Base-by-base conservation (phyloP, 2,888 invertebrate species). In the Meghimatium bilineatum region DNA sequence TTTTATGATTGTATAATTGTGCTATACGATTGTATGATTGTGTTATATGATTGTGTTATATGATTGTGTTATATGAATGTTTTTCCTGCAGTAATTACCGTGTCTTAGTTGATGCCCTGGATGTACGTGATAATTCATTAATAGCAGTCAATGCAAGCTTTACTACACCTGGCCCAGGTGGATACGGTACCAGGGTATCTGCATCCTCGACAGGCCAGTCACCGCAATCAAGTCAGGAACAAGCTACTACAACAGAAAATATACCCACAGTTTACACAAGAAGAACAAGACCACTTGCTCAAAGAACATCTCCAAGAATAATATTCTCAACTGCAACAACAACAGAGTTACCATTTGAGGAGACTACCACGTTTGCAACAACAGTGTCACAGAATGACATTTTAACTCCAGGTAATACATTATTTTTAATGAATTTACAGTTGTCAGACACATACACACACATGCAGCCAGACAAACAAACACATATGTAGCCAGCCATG, bases 131-230 rank as follows among this genome's bases (percentile, higher is more conserved):
- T 0, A 1, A 2, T 1, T 0, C 44, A 0, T 5, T 74, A 2
- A 38, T 81, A 29, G 0, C 38, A 1, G 29, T 74, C 14, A 10
- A n/a, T 17, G 72, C 74, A n/a, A 81, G 26, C 56, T 81, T 74
- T 29, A 5, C 6, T 5, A 81, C 81, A 23, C 32, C 72, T 2
- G 36, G 44, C 10, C 10, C 10, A 12, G 80, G 80, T 0, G n/a
- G 38, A 23, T 60, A 74, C 34, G 74, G 74, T 12, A 29, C 38
- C 17, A 74, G 74, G 44, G 81, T 81, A 6, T 79, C 49, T 23
- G 23, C 52, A 23, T 2, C 36, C 0, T 80, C 80, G 14, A 56
- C 49, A 29, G 17, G 3, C n/a, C 32, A 2, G 32, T 32, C 32
- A 66, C 66, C 1, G 17, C 29, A 12, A 29, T 49, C 44, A 26